Conservation (phyloP, 2,113 vertebrate genomes). For the Cyprinus carpio region DNA sequence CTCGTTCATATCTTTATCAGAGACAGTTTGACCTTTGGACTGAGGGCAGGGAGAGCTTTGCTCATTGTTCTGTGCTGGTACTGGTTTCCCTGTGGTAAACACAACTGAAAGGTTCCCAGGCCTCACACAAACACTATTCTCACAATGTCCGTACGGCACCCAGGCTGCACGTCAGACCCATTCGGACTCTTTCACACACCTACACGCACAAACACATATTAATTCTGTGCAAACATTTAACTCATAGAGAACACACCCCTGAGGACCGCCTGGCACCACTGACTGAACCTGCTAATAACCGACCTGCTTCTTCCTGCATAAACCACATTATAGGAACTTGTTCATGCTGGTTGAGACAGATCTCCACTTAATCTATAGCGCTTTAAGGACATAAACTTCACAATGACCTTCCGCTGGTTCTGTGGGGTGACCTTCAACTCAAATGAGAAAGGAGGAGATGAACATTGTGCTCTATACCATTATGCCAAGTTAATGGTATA, state of each 20-base stretch:
- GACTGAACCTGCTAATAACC: slow-evolving; percentile 27
- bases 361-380: slow-evolving; percentile 4
- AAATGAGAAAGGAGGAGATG: not conserved
- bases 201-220: slow-evolving; percentile 43
- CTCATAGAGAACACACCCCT: slow-evolving; percentile 25
- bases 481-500: not conserved
- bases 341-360: slow-evolving; percentile 16
- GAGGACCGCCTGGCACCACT: slow-evolving; percentile 32
- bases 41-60: slow-evolving; percentile 72
- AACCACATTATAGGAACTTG: not conserved
- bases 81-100: slow-evolving; percentile 86
- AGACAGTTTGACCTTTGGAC: slow-evolving; percentile 55
- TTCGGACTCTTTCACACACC: slow-evolving; percentile 36
- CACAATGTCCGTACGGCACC: slow-evolving; percentile 59
- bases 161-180: slow-evolving; percentile 62
- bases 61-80: slow-evolving; percentile 85
- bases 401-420: slow-evolving; percentile 1
- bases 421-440: not conserved
- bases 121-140: slow-evolving; percentile 53
- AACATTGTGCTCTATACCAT: not conserved
- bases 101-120: slow-evolving; percentile 85
- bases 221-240: slow-evolving; percentile 41
- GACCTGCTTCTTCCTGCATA: slow-evolving; percentile 24
- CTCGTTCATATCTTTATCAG: slow-evolving; percentile 53
- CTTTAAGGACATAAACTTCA: not conserved